phyloP scores from a whole-genome alignment of 2,113 vertebrate species.

The Alexandromys fortis region DNA sequence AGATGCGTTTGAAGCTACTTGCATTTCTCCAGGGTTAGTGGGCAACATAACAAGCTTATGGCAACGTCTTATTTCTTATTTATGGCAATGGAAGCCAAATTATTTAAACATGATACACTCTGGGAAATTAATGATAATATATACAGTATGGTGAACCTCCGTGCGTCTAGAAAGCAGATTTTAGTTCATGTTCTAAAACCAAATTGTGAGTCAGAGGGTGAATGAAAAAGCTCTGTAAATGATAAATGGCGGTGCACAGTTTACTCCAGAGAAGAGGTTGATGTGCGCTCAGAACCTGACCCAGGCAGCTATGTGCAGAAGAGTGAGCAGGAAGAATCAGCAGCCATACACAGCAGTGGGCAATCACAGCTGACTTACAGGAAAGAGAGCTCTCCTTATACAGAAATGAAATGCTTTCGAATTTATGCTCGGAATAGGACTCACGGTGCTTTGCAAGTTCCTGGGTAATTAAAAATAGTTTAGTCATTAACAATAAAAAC shows the following conservation, averaged over 20 bases:
- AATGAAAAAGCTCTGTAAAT: constrained; percentile 30
- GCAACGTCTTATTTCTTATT: constrained; percentile 46
- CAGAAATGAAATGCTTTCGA: not conserved
- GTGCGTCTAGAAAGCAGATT: constrained; percentile 13
- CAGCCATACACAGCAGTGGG: not conserved
- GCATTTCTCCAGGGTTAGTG: not conserved
- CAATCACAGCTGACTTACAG: not conserved
- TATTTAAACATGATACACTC: constrained; percentile 41
- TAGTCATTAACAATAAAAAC: not conserved
- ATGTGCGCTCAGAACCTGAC: not conserved
- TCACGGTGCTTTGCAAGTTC: not conserved
- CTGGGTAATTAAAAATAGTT: not conserved
- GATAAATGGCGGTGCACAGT: not conserved
- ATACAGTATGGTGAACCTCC: not conserved
- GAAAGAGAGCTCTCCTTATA: not conserved
- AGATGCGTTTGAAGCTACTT: not conserved
- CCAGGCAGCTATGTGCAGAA: not conserved
- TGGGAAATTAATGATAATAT: constrained; percentile 51
- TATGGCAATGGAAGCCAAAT: constrained; percentile 1
- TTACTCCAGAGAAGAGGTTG: constrained; percentile 15
- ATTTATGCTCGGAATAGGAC: not conserved
- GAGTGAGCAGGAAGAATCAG: not conserved
- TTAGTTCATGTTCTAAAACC: not conserved
- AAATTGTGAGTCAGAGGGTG: constrained; percentile 26
- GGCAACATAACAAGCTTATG: constrained; percentile 10